These are phyloP conservation scores for Miltochrista miniata DNA, from an alignment of 2,888 invertebrate species.

Conservation along the genomic window DNA sequence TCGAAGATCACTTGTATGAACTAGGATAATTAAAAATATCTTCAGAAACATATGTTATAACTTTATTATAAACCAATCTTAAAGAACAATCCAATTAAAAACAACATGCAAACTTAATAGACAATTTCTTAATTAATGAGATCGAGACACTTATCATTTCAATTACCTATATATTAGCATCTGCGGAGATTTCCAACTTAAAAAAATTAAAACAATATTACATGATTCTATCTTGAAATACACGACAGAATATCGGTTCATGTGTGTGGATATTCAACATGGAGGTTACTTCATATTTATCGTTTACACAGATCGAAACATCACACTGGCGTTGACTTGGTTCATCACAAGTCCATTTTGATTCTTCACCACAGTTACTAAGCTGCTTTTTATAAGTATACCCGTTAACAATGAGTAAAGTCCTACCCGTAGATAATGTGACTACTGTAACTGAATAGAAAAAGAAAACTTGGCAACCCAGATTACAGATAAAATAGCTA, in stretches of 20 bases:
- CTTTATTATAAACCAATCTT: constrained; percentile 2
- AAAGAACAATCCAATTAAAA: not conserved
- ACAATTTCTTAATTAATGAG: constrained; percentile 7
- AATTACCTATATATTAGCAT: too few species aligned
- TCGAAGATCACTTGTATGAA: too few species aligned
- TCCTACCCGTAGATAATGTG: constrained; percentile 60
- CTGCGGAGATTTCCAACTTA: too few species aligned
- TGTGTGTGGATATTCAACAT: constrained; percentile 61
- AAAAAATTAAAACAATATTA: too few species aligned
- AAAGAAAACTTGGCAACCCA: constrained; percentile 18
- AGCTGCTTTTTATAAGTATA: constrained; percentile 63
- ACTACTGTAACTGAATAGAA: constrained; percentile 64
- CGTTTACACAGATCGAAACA: constrained; percentile 63
- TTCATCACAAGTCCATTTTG: constrained; percentile 66
- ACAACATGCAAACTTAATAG: not conserved
- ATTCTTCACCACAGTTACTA: constrained; percentile 45
- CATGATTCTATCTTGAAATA: constrained; percentile 63
- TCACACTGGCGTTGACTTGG: constrained; percentile 56
- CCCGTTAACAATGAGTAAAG: constrained; percentile 64
- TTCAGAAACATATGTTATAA: not conserved
- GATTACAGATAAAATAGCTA: constrained; percentile 7
- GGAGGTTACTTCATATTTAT: constrained; percentile 60
- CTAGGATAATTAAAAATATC: not conserved
- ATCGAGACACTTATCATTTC: constrained; percentile 12
- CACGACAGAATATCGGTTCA: constrained; percentile 60